phyloP scores from a whole-genome alignment of 2,113 vertebrate species.

The Grammomys dolichurus region DNA sequence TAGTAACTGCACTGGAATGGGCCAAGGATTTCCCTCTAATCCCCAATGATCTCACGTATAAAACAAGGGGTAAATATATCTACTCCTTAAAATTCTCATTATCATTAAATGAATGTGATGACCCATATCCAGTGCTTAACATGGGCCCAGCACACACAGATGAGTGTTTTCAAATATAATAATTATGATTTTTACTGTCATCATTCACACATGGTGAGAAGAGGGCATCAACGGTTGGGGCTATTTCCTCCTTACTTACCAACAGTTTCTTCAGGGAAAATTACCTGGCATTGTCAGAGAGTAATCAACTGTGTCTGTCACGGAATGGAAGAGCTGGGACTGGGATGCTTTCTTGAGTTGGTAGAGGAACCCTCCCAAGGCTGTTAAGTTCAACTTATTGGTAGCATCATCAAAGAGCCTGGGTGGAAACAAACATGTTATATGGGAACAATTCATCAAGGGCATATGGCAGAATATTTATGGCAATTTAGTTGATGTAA shows the following conservation, averaged over 20 bases:
- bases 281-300: constrained; percentile 98
- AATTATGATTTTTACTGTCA: accelerated
- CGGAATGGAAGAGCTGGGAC: constrained; percentile 96
- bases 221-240: not conserved
- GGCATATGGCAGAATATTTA: not conserved
- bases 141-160: not conserved
- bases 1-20: not conserved
- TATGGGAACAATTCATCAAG: constrained; percentile 62
- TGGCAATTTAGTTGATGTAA: constrained; percentile 35
- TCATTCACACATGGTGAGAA: not conserved
- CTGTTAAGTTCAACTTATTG: constrained; percentile 94
- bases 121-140: not conserved
- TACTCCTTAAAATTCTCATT: not conserved
- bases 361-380: constrained; percentile 94
- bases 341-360: constrained; percentile 97
- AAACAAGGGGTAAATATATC: not conserved
- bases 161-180: not conserved
- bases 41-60: not conserved
- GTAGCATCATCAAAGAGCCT: constrained; percentile 97
- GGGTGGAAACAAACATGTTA: constrained; percentile 68
- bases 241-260: not conserved
- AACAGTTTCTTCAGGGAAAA: not conserved
- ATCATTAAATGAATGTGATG: not conserved
- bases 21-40: not conserved
- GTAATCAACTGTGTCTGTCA: constrained; percentile 95